A percentile compares a stretch with the other conserved stretches of the same genome.
Conservation (phyloP, 1,140 invertebrate species). For the Ceratina australensis region DNA sequence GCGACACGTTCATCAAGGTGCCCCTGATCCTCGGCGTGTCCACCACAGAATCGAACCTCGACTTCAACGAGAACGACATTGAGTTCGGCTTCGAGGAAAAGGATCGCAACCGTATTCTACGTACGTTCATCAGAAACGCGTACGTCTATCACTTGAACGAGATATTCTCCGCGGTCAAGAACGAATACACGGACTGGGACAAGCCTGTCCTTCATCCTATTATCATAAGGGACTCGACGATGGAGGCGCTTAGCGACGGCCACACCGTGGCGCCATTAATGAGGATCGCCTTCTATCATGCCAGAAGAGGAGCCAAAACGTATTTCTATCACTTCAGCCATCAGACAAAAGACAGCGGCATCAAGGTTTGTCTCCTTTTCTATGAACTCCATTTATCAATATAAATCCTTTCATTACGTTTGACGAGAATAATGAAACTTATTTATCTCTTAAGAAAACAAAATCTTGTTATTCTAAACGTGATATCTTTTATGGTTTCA, state of each 20-base stretch:
- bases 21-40: constrained; percentile 86
- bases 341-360: constrained; percentile 87
- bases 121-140: constrained; percentile 92
- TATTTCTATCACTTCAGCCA: constrained; percentile 91
- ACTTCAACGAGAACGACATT: constrained; percentile 88
- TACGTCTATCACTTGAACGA: constrained; percentile 94
- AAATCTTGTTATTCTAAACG: no score
- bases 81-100: constrained; percentile 89
- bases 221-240: constrained; percentile 90
- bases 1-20: constrained; percentile 85
- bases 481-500: no score
- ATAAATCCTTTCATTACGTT: no score
- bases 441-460: no score
- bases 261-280: constrained; percentile 87
- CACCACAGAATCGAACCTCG: constrained; percentile 87
- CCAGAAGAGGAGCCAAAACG: constrained; percentile 84
- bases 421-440: no score
- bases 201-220: constrained; percentile 91
- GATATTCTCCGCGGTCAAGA: constrained; percentile 93
- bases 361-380: constrained; percentile 80
- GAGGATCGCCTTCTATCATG: constrained; percentile 85
- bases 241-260: constrained; percentile 93
- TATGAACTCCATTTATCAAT: background rate
- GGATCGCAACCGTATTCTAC: constrained; percentile 85
- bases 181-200: constrained; percentile 97